A percentile compares a stretch with the other conserved stretches of the same genome.
These are phyloP conservation scores for Salvator merianae DNA, from an alignment of 2,113 vertebrate genomes.

Conservation along the genomic window DNA sequence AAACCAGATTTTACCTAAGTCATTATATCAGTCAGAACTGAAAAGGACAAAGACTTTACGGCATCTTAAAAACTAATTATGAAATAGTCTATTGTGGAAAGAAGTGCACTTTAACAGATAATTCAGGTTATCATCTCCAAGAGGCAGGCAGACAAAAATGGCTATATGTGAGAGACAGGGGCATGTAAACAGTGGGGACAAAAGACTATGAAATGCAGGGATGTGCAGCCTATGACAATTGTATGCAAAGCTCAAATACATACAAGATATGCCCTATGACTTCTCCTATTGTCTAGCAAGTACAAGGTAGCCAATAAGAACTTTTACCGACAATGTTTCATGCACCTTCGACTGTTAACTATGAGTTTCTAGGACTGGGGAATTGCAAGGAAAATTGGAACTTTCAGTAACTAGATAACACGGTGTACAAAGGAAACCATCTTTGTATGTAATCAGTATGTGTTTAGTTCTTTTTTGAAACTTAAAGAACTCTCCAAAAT, in stretches of 20 bases:
- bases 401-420: background rate
- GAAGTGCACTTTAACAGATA: background rate
- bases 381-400: background rate
- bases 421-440: background rate
- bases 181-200: background rate
- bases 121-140: background rate
- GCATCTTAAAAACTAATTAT: background rate
- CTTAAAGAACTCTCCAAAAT: background rate
- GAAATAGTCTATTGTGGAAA: background rate
- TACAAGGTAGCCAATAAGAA: background rate
- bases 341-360: background rate
- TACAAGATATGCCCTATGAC: background rate
- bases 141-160: background rate
- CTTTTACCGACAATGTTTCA: background rate
- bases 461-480: background rate
- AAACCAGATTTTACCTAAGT: background rate
- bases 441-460: background rate
- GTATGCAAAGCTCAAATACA: background rate
- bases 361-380: background rate
- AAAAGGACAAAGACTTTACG: background rate
- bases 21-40: background rate
- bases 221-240: background rate
- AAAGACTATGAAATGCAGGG: background rate
- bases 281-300: background rate
- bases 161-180: background rate